Percentiles rank a stretch among this genome's conserved stretches.
Evolutionary conservation across 2,113 vertebrate genomes (phyloP).

Genomic region (Reinhardtius hippoglossoides): DNA sequence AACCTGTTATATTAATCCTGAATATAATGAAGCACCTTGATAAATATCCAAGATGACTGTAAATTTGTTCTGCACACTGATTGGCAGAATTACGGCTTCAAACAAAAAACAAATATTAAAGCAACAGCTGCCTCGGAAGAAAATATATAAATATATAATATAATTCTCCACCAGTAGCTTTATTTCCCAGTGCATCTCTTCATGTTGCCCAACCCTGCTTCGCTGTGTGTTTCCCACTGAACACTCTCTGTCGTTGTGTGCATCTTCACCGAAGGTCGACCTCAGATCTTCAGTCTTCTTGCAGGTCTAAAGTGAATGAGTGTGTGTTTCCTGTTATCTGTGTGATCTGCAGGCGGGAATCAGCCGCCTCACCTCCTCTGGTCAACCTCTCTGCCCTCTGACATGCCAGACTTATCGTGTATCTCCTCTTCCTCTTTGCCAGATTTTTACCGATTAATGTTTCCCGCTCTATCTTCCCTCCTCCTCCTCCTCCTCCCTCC

Average conservation of each 20-base stretch:
- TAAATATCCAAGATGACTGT: too few relatives aligned
- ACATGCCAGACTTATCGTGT: slow-evolving; percentile 46
- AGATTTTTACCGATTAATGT: slow-evolving; percentile 63
- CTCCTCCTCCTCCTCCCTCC: slow-evolving; percentile 31
- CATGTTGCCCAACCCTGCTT: not conserved
- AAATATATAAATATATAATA: too few relatives aligned
- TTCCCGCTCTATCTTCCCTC: slow-evolving; percentile 65
- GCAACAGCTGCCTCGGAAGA: too few relatives aligned
- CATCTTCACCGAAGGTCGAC: slow-evolving; percentile 12
- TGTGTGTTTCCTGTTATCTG: slow-evolving; percentile 28
- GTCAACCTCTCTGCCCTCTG: slow-evolving; percentile 24
- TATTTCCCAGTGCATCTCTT: not conserved
- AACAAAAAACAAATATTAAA: not conserved
- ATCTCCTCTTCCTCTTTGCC: slow-evolving; percentile 42
- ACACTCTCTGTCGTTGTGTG: not conserved
- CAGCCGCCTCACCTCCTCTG: slow-evolving; percentile 6
- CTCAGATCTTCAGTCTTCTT: slow-evolving; percentile 10
- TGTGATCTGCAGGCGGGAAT: not conserved
- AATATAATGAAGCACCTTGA: too few relatives aligned
- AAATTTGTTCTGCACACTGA: not conserved
- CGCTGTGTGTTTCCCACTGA: not conserved
- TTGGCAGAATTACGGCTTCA: not conserved
- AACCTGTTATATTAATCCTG: too few relatives aligned
- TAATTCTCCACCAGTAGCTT: not conserved
- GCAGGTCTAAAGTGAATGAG: slow-evolving; percentile 58